Conservation (phyloP, 2,888 invertebrate genomes). For the Volucella bombylans region DNA sequence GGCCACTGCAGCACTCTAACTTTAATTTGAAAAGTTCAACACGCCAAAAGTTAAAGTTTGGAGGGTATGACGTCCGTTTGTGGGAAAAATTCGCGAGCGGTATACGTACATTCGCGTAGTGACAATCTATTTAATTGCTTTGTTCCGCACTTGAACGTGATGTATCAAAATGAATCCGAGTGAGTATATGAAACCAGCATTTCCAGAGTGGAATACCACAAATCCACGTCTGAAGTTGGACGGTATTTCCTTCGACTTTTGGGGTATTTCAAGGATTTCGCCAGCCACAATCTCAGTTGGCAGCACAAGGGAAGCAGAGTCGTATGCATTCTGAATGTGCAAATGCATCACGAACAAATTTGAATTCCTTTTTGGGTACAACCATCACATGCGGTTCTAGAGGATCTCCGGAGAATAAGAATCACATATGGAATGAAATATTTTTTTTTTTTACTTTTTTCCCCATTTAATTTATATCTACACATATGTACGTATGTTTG, state of each 20-base stretch:
- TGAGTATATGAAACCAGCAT: slow-evolving; percentile 9
- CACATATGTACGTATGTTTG: neutral
- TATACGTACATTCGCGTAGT: neutral
- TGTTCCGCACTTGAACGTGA: slow-evolving; percentile 61
- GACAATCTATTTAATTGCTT: slow-evolving; percentile 65
- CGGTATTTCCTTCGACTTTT: slow-evolving; percentile 53
- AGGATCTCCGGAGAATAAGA: slow-evolving; percentile 20
- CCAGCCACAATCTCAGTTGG: slow-evolving; percentile 44
- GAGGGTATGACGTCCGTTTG: slow-evolving; percentile 6
- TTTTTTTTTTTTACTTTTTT: neutral
- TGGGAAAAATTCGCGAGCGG: neutral
- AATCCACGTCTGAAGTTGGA: slow-evolving; percentile 30
- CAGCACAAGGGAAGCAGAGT: neutral
- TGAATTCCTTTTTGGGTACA: slow-evolving; percentile 5
- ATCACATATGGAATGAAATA: slow-evolving; percentile 15
- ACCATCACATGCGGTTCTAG: too few relatives aligned
- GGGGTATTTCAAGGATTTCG: slow-evolving; percentile 39
- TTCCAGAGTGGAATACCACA: slow-evolving; percentile 38
- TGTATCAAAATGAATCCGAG: slow-evolving; percentile 23
- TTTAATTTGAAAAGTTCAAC: slow-evolving; percentile 14
- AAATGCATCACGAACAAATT: slow-evolving; percentile 51
- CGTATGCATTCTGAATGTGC: slow-evolving; percentile 11
- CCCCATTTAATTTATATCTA: neutral
- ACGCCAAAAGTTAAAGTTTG: neutral
- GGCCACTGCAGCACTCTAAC: neutral